Evolutionary conservation across 2,113 vertebrate species (phyloP).

Genomic region (Salvator merianae): DNA sequence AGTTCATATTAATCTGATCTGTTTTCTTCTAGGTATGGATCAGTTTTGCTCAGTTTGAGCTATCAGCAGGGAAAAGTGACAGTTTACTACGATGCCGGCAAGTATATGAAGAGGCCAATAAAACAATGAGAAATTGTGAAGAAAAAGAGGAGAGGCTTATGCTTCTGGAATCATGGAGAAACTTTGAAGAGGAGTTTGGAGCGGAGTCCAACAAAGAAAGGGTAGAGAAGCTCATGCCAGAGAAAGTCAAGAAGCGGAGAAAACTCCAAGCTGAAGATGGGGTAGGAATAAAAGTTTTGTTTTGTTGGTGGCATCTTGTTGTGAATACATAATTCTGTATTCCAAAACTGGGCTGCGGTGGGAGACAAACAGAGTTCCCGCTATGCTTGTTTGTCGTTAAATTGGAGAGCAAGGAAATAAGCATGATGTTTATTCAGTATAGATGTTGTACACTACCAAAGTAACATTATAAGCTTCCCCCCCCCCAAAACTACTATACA

Average conservation of each 20-base stretch:
- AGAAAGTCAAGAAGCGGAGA: conserved; percentile 98
- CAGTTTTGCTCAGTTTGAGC: conserved; percentile 94
- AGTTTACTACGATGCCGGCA: conserved; percentile 84
- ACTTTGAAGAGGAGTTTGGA: conserved; percentile 90
- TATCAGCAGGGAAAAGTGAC: conserved; percentile 81
- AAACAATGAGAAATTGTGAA: conserved; percentile 89
- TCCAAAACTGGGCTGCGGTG: background rate
- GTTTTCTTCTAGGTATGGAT: conserved; percentile 88
- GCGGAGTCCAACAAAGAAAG: conserved; percentile 76
- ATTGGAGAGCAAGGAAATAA: background rate
- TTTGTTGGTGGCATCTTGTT: background rate
- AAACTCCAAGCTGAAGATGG: conserved; percentile 96
- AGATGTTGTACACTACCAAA: too few relatives aligned
- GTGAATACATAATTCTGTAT: background rate
- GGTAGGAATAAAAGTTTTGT: conserved; percentile 76
- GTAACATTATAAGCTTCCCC: too few relatives aligned
- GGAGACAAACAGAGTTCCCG: background rate
- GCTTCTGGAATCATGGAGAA: conserved; percentile 93
- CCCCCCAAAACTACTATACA: too few relatives aligned
- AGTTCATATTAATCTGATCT: background rate
- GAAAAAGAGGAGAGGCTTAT: conserved; percentile 97
- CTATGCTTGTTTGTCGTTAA: background rate
- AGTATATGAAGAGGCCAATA: conserved; percentile 95
- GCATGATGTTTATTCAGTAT: too few relatives aligned
- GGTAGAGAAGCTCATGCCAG: conserved; percentile 92